Evolutionary conservation across 2,888 invertebrate genomes (phyloP).

Genomic region (Erebia palarica): DNA sequence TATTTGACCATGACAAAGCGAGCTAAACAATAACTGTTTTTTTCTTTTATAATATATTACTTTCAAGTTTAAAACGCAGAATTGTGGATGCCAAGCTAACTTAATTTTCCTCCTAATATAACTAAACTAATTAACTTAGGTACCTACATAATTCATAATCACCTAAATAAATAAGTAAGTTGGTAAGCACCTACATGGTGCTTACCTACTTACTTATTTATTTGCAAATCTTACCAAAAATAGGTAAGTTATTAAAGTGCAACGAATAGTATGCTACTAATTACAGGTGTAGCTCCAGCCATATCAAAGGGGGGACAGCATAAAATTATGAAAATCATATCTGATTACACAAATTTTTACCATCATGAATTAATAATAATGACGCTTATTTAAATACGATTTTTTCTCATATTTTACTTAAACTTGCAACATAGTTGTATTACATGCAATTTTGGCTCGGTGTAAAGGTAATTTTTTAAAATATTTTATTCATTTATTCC

Average conservation of each 20-base stretch:
- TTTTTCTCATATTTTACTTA: background rate
- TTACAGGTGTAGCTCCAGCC: constrained; percentile 25
- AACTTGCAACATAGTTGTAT: background rate
- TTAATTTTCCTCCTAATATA: background rate
- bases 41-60: background rate
- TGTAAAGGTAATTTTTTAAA: background rate
- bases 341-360: constrained; percentile 21
- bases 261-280: constrained; percentile 13
- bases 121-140: background rate
- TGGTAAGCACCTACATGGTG: too few relatives aligned
- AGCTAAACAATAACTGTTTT: background rate
- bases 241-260: background rate
- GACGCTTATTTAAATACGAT: constrained; percentile 31
- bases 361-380: constrained; percentile 6
- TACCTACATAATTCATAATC: background rate
- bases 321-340: constrained; percentile 26
- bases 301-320: constrained; percentile 15
- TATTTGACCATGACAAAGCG: constrained; percentile 42
- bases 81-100: background rate
- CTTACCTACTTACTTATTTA: too few relatives aligned
- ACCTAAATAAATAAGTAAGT: too few relatives aligned
- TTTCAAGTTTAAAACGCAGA: background rate
- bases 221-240: constrained; percentile 5
- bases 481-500: background rate
- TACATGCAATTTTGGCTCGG: background rate